phyloP scores from a whole-genome alignment of 2,888 invertebrate species.

The Plagodis pulveraria region DNA sequence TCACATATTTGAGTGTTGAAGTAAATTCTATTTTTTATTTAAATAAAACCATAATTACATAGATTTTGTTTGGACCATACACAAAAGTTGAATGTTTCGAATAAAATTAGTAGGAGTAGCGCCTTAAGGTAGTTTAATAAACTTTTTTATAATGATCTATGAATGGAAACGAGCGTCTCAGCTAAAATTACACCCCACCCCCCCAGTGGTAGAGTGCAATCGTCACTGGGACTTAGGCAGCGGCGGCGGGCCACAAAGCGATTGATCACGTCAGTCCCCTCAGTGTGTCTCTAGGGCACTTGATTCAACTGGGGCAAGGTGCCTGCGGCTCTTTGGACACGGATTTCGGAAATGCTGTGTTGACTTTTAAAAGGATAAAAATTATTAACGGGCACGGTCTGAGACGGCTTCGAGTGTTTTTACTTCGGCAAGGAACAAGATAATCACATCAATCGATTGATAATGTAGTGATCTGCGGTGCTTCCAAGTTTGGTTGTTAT shows the following conservation, averaged over 20 bases:
- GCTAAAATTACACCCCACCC: constrained; percentile 16
- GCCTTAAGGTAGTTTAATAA: too few relatives aligned
- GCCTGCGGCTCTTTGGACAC: constrained; percentile 14
- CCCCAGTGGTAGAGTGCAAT: constrained; percentile 28
- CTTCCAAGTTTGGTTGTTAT: too few relatives aligned
- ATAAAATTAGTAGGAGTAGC: too few relatives aligned
- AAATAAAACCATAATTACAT: too few relatives aligned
- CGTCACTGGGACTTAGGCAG: constrained; percentile 17
- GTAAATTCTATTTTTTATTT: too few relatives aligned
- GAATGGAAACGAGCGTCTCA: constrained; percentile 10
- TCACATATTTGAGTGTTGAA: too few relatives aligned
- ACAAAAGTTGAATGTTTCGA: too few relatives aligned
- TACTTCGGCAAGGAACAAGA: background rate
- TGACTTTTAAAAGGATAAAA: constrained; percentile 10
- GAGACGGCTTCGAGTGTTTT: background rate
- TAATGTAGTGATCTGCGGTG: too few relatives aligned
- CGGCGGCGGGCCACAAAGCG: constrained; percentile 50
- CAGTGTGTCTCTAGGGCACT: constrained; percentile 31
- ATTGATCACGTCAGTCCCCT: constrained; percentile 58
- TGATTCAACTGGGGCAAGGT: constrained; percentile 24
- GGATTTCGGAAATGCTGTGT: constrained; percentile 19
- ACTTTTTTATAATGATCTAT: too few relatives aligned
- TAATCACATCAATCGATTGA: too few relatives aligned
- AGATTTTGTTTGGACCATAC: too few relatives aligned
- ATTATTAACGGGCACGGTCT: background rate